These are phyloP conservation scores for Ametastegia equiseti DNA, from an alignment of 2,888 invertebrate genomes.

Conservation along the genomic window DNA sequence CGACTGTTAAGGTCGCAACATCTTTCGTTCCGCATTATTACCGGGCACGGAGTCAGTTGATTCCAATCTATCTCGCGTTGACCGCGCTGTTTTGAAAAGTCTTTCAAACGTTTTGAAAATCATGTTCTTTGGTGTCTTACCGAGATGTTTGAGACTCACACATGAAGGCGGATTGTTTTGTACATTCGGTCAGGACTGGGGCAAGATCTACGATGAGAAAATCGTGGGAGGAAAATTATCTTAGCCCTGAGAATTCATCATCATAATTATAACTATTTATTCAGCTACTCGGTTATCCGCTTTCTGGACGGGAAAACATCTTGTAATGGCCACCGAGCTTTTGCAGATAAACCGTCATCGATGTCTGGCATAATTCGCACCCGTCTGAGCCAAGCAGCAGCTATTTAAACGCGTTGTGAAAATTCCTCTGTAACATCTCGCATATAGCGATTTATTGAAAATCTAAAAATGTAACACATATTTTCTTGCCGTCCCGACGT, in stretches of 20 bases:
- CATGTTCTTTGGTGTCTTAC: no score
- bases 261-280: no score
- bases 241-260: no score
- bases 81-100: not conserved
- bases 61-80: not conserved
- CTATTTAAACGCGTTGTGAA: not conserved
- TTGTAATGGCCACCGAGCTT: not conserved
- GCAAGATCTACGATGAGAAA: not conserved
- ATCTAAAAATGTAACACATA: not conserved
- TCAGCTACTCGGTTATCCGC: not conserved
- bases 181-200: not conserved
- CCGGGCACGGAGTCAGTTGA: not conserved
- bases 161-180: no score
- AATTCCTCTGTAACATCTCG: not conserved
- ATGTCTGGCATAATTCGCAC: not conserved
- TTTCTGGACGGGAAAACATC: not conserved
- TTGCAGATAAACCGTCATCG: not conserved
- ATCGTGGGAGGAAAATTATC: not conserved
- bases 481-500: not conserved
- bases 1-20: conserved; percentile 18
- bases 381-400: no score
- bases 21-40: conserved; percentile 19
- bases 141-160: no score
- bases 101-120: not conserved
- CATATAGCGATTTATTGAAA: not conserved